These are phyloP conservation scores for Oreochromis mossambicus DNA, from an alignment of 2,797 vertebrate species.

Conservation along the genomic window DNA sequence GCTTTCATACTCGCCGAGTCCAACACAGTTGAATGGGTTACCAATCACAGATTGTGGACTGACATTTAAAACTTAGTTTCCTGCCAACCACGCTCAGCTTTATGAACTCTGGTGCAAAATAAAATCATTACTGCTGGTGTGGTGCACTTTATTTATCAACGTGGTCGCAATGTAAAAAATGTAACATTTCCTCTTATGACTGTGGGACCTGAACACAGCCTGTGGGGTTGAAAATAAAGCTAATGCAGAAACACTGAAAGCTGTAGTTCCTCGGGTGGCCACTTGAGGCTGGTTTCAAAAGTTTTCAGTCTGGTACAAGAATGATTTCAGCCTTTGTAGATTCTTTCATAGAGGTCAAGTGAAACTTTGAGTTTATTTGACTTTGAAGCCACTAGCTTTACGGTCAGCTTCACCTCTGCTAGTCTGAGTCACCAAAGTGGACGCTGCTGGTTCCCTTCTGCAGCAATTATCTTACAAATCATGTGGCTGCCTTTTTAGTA, in stretches of 20 bases:
- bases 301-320: background rate
- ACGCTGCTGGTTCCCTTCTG: background rate
- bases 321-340: background rate
- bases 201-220: background rate
- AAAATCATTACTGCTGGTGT: background rate
- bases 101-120: background rate
- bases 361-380: background rate
- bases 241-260: background rate
- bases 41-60: background rate
- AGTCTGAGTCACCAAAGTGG: background rate
- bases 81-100: fast-evolving
- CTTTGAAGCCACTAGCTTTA: background rate
- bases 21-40: background rate
- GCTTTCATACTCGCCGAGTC: background rate
- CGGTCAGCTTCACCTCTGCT: background rate
- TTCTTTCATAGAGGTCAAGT: background rate
- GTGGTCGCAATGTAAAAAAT: background rate
- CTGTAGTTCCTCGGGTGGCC: background rate
- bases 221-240: background rate
- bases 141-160: background rate
- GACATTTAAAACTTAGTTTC: background rate
- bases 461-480: background rate
- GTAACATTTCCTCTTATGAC: background rate
- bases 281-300: background rate
- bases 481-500: background rate